Percentiles rank a stretch among this genome's conserved stretches.
Conservation (phyloP, 2,113 vertebrate species). For the Condylura cristata region DNA sequence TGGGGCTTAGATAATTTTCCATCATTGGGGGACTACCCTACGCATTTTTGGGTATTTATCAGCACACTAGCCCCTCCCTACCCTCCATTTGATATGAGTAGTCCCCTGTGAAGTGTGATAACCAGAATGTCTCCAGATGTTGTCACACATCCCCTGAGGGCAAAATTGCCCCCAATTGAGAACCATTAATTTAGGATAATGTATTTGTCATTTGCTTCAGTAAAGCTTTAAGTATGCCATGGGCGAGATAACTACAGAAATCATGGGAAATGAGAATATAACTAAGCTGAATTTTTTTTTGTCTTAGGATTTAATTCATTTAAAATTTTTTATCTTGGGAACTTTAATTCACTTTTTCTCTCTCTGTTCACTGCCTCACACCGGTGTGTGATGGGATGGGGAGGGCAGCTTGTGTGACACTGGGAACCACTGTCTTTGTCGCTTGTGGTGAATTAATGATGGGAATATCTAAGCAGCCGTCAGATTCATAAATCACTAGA, state of each 20-base stretch:
- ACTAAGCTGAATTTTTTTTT: conserved; percentile 41
- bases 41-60: accelerated
- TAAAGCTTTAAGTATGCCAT: background rate
- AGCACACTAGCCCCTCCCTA: background rate
- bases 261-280: background rate
- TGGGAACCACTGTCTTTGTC: conserved; percentile 86
- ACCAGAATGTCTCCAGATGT: conserved; percentile 32
- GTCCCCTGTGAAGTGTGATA: background rate
- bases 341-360: conserved; percentile 50
- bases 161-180: background rate
- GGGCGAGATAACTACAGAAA: conserved; percentile 39
- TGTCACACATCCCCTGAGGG: background rate
- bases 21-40: accelerated
- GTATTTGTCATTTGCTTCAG: conserved; percentile 2
- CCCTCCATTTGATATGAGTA: background rate
- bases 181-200: conserved; percentile 20
- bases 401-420: conserved; percentile 57
- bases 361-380: conserved; percentile 69
- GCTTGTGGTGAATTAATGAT: conserved; percentile 94
- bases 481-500: conserved; percentile 97
- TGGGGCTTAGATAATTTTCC: background rate
- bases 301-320: conserved; percentile 45
- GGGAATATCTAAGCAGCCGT: conserved; percentile 89
- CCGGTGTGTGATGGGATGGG: conserved; percentile 37
- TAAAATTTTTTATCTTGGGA: conserved; percentile 43